Evolutionary conservation across 2,797 vertebrate species (phyloP), one percentile per base, ranked within the genome.

Genomic region (Pipistrellus kuhlii): DNA sequence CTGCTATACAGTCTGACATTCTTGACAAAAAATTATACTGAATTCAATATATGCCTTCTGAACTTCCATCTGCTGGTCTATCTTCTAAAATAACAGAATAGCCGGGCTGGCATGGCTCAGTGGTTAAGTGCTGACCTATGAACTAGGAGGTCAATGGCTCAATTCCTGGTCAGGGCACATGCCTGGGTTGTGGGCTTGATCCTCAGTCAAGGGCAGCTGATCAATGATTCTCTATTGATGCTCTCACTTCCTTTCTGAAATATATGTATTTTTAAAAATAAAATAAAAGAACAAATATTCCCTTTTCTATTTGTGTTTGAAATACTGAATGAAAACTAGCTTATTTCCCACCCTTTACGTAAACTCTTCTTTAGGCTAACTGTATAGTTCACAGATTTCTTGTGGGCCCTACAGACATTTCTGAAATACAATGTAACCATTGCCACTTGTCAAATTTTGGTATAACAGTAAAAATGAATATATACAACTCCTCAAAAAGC

Each of bases 371-470:
- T 51, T 46, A 44, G 23, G 72, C 30, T 88, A 90, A 94, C 84
- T 68, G 12, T n/a, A 87, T 12, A 35, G 46, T 81, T 21, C 92
- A 93, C 9, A 93, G 71, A 82, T n/a, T 90, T 95, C 82, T 59
- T 81, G 23, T 46, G 13, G 72, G 30, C 59, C 62, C 41, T 84
- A 21, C 3, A 89, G 41, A 76, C 21, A 93, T 13, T 81, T 91
- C 1, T 35, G 57, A 59, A 78, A 80, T 85, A 91, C 41, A 62
- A 10, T 30, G 5, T 18, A 78, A 30, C 57, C 25, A 62, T 62
- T 62, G 32, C 66, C 72, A 69, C 55, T 86, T 93, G 46, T 88
- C 21, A 23, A 93, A 85, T 92, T 94, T 92, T 92, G 62, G 72
- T 90, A 8, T 85, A 83, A 9, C 55, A 91, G 35, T 59, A 94